A percentile compares a stretch with the other conserved stretches of the same genome.
phyloP scores from a whole-genome alignment of 2,113 vertebrate genomes.

The Rallus limicola region DNA sequence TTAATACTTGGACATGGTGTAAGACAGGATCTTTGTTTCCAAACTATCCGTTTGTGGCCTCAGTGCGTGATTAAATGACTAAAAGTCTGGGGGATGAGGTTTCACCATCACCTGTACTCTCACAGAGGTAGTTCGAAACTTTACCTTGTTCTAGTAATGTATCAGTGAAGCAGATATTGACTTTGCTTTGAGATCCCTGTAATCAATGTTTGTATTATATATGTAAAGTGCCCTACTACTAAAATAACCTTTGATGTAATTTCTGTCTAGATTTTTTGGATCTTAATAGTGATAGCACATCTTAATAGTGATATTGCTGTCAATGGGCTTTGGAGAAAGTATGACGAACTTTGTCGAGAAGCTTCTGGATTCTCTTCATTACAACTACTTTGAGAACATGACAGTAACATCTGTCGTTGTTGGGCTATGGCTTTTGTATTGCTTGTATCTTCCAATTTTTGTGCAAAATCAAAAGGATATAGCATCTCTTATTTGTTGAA shows the following conservation, averaged over 20 bases:
- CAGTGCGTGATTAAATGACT: background rate
- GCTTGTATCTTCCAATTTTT: background rate
- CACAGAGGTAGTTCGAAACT: background rate
- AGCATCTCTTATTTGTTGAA: background rate
- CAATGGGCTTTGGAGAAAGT: background rate
- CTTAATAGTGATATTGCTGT: background rate
- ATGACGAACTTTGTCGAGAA: background rate
- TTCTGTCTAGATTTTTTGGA: background rate
- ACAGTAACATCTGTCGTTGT: background rate
- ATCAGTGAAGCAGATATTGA: background rate
- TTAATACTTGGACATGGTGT: background rate
- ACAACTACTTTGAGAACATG: background rate
- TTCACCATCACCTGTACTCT: background rate
- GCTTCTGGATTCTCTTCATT: background rate
- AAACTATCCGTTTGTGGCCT: background rate
- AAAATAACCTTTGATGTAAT: background rate
- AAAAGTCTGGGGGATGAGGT: background rate
- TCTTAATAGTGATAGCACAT: background rate
- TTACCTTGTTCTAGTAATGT: background rate
- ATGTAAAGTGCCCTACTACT: background rate
- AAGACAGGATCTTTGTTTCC: background rate
- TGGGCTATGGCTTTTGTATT: background rate
- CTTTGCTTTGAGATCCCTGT: background rate
- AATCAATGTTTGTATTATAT: background rate
- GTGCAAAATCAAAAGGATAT: background rate